These are phyloP conservation scores for Dryas iulia DNA, from an alignment of 1,140 invertebrate species.

Conservation along the genomic window DNA sequence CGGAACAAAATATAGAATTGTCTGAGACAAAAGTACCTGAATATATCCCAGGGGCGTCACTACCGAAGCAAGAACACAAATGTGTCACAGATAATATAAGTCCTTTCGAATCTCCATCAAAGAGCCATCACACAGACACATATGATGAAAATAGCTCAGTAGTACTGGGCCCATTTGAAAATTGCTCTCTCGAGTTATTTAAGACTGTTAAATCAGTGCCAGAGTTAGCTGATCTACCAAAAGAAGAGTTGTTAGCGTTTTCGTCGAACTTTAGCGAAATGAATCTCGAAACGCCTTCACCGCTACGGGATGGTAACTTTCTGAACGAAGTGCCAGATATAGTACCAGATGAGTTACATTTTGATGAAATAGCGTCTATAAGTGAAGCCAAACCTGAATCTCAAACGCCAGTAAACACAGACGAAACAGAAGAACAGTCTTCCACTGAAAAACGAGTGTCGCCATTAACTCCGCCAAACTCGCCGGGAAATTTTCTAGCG, in stretches of 20 bases:
- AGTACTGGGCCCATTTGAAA: conserved; percentile 81
- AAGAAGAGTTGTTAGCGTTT: conserved; percentile 76
- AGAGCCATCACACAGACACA: conserved; percentile 70
- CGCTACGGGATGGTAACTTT: conserved; percentile 67
- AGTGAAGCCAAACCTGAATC: conserved; percentile 51
- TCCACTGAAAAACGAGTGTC: conserved; percentile 59
- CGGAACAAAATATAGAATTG: conserved; percentile 35
- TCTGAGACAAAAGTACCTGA: conserved; percentile 53
- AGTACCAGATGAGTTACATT: conserved; percentile 52
- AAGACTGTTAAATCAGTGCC: conserved; percentile 74
- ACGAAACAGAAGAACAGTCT: conserved; percentile 53
- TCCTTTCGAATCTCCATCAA: conserved; percentile 68
- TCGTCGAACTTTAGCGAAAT: conserved; percentile 79
- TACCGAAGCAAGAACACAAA: conserved; percentile 64
- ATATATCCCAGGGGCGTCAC: conserved; percentile 40
- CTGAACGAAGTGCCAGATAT: conserved; percentile 73
- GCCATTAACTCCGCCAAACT: conserved; percentile 68
- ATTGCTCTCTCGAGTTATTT: conserved; percentile 78
- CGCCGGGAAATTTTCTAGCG: conserved; percentile 63
- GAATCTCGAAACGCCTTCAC: conserved; percentile 71
- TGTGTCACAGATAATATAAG: conserved; percentile 58
- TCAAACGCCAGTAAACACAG: conserved; percentile 47
- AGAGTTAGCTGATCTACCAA: conserved; percentile 60
- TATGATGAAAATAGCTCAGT: conserved; percentile 77
- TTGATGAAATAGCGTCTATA: conserved; percentile 48